These are phyloP conservation scores for Laticauda colubrina DNA, from an alignment of 2,113 vertebrate genomes.

Conservation along the genomic window DNA sequence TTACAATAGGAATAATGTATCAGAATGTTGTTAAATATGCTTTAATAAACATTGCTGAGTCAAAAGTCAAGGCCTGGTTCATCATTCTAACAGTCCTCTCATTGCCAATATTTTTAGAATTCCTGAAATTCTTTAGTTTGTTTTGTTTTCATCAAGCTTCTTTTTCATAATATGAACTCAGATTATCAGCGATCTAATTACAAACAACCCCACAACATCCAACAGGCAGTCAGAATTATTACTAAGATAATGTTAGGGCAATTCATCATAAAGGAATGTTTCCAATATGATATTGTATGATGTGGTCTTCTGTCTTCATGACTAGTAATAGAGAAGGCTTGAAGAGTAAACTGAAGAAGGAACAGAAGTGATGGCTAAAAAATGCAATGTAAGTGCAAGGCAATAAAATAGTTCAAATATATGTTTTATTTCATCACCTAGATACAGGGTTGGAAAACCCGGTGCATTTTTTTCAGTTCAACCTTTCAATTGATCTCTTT, in stretches of 20 bases:
- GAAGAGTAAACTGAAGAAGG: not conserved
- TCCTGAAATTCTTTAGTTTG: not conserved
- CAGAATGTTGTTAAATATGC: not conserved
- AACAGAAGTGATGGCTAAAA: not conserved
- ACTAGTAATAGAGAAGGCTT: not conserved
- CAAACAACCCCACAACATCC: not conserved
- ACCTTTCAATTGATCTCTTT: not conserved
- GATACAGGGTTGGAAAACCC: not conserved
- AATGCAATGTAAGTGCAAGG: not conserved
- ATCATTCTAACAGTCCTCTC: not conserved
- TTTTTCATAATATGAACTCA: not conserved
- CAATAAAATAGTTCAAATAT: not conserved
- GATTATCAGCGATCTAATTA: not conserved
- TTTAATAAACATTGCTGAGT: not conserved
- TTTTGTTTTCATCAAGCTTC: not conserved
- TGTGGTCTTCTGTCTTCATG: not conserved
- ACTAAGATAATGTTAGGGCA: not conserved
- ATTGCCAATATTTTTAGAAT: not conserved
- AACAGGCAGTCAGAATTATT: not conserved
- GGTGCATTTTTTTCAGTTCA: not conserved
- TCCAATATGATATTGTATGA: not conserved
- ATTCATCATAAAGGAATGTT: not conserved
- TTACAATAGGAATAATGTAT: not conserved
- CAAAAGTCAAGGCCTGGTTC: not conserved
- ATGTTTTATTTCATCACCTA: not conserved